Percentiles rank a stretch among this genome's conserved stretches.
phyloP scores from a whole-genome alignment of 2,797 vertebrate genomes.

The Galago senegalensis region DNA sequence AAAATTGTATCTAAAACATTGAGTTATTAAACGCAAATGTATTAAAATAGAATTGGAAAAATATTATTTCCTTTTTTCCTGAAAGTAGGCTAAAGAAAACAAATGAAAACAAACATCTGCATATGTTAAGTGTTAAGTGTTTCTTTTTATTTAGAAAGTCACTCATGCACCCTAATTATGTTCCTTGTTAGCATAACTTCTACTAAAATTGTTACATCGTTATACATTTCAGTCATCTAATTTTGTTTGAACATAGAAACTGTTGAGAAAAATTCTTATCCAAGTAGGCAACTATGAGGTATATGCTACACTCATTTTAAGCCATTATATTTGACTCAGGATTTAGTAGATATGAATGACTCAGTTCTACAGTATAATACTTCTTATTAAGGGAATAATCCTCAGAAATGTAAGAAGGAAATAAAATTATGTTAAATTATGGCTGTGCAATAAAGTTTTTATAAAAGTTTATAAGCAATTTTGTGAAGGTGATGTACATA shows the following conservation, averaged over 20 bases:
- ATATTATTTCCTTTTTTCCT: not conserved
- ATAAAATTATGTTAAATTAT: slow-evolving; percentile 25
- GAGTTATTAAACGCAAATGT: slow-evolving; percentile 7
- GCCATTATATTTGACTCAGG: not conserved
- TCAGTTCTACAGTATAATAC: not conserved
- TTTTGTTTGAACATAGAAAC: not conserved
- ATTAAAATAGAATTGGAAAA: not conserved
- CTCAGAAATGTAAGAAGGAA: not conserved
- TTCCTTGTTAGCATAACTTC: not conserved
- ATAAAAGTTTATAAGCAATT: not conserved
- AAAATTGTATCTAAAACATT: not conserved
- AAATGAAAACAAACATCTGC: not conserved
- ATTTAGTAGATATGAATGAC: slow-evolving; percentile 8
- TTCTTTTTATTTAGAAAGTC: not conserved
- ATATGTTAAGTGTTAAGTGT: not conserved
- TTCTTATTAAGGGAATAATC: not conserved
- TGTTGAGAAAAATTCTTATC: not conserved
- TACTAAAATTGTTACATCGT: not conserved
- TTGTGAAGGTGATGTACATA: not conserved
- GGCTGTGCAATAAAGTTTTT: not conserved
- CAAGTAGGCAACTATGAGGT: not conserved
- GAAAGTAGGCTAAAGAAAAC: not conserved
- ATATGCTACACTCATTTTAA: slow-evolving; percentile 16
- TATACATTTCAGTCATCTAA: not conserved
- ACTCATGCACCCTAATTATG: not conserved